Percentiles rank a stretch among this genome's conserved stretches.
Conservation (phyloP, 2,888 invertebrate genomes). For the Tridacna crocea region DNA sequence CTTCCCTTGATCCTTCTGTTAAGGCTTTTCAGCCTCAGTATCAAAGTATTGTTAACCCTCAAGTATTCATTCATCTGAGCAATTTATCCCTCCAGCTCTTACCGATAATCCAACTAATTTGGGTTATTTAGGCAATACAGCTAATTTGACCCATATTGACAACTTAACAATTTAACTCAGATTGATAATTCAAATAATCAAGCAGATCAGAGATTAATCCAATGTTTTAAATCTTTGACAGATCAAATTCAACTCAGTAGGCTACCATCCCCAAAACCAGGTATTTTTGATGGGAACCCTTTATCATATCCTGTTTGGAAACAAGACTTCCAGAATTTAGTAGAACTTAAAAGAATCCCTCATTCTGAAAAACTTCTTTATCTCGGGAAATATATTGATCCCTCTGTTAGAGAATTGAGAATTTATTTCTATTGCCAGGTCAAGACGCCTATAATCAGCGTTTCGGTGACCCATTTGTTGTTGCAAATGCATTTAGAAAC, state of each 20-base stretch:
- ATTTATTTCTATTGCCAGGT: constrained; percentile 34
- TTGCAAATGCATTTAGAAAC: constrained; percentile 55
- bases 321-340: neutral
- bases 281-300: constrained; percentile 14
- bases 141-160: too few relatives aligned
- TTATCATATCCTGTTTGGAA: constrained; percentile 4
- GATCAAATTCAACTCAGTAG: neutral
- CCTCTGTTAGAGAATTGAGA: constrained; percentile 34
- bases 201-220: too few relatives aligned
- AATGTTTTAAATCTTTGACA: neutral
- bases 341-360: neutral
- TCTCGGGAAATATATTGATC: constrained; percentile 35
- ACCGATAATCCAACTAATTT: too few relatives aligned
- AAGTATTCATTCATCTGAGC: too few relatives aligned
- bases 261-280: constrained; percentile 11
- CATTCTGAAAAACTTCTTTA: constrained; percentile 40
- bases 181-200: too few relatives aligned
- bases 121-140: too few relatives aligned
- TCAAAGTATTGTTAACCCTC: too few relatives aligned
- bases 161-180: too few relatives aligned
- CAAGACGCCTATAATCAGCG: constrained; percentile 50
- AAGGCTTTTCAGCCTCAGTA: too few relatives aligned
- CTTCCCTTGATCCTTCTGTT: too few relatives aligned
- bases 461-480: constrained; percentile 55
- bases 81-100: too few relatives aligned